These are phyloP conservation scores for Lepisosteus osseus DNA, from an alignment of 2,113 vertebrate species.

Conservation along the genomic window DNA sequence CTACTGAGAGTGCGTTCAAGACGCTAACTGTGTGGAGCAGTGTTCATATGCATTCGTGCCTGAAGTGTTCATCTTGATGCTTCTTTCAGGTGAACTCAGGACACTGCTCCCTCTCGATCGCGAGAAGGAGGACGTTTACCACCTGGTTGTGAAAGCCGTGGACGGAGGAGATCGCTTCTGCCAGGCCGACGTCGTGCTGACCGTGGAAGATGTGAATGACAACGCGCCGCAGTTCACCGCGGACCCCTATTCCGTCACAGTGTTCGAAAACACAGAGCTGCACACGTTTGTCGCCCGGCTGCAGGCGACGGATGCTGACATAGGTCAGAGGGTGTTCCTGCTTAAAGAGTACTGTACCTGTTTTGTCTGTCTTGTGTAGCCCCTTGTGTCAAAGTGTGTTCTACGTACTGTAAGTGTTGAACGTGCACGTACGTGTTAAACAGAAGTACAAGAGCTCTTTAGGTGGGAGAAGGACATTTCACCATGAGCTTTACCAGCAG, in stretches of 20 bases:
- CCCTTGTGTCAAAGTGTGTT: too few species aligned
- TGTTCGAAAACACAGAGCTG: constrained; percentile 91
- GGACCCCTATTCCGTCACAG: constrained; percentile 80
- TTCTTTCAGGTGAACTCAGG: constrained; percentile 82
- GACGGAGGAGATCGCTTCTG: constrained; percentile 90
- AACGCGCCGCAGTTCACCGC: constrained; percentile 82
- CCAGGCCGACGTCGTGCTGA: constrained; percentile 73
- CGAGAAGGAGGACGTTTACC: constrained; percentile 76
- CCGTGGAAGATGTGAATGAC: constrained; percentile 88
- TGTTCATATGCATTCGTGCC: too few species aligned
- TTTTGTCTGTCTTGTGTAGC: too few species aligned
- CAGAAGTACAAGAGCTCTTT: too few species aligned
- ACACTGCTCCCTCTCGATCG: constrained; percentile 78
- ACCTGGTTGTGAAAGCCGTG: constrained; percentile 76
- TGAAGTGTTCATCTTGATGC: constrained; percentile 3
- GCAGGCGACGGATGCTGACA: constrained; percentile 80
- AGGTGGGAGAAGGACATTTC: too few species aligned
- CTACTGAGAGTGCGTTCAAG: too few species aligned
- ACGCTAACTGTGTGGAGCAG: too few species aligned
- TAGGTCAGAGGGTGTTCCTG: constrained; percentile 61
- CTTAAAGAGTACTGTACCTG: too few species aligned
- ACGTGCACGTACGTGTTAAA: too few species aligned
- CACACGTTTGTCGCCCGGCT: constrained; percentile 83
- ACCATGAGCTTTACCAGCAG: too few species aligned
- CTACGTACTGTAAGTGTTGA: too few species aligned